Percentiles rank a stretch among this genome's conserved stretches.
Conservation (phyloP, 2,797 vertebrate genomes). For the Australoheros facetus region DNA sequence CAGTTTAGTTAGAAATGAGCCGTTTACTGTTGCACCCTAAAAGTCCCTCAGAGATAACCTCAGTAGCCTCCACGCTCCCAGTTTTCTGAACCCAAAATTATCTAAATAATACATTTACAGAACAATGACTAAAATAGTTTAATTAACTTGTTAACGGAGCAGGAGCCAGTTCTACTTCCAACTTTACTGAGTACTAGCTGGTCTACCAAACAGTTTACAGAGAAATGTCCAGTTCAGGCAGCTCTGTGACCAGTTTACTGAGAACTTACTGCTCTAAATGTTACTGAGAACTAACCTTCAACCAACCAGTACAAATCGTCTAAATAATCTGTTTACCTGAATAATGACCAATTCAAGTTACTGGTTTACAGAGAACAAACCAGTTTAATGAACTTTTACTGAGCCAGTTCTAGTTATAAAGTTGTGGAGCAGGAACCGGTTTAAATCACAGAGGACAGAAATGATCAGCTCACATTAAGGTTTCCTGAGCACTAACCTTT, state of each 20-base stretch:
- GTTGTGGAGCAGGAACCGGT: not conserved
- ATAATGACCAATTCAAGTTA: not conserved
- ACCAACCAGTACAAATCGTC: not conserved
- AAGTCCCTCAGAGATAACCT: no score
- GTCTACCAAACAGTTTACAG: not conserved
- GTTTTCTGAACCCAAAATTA: no score
- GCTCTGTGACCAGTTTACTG: not conserved
- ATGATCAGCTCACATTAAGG: not conserved
- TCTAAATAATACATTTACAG: no score
- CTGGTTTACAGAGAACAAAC: not conserved
- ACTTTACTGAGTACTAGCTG: not conserved
- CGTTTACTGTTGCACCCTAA: no score
- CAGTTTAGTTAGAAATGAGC: no score
- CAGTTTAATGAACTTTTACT: not conserved
- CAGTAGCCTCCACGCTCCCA: no score
- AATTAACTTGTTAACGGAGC: not conserved
- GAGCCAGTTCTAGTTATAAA: not conserved
- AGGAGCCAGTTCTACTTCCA: not conserved
- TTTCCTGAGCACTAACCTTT: not conserved
- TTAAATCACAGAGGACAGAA: not conserved
- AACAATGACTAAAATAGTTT: not conserved
- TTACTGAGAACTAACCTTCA: not conserved
- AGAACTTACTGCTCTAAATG: not conserved
- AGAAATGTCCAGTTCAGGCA: not conserved
- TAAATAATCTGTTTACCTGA: rapidly evolving